Evolutionary conservation across 37 sponge, comb jelly and placozoan genomes (phyloP).

Genomic region (Crambe crambe): DNA sequence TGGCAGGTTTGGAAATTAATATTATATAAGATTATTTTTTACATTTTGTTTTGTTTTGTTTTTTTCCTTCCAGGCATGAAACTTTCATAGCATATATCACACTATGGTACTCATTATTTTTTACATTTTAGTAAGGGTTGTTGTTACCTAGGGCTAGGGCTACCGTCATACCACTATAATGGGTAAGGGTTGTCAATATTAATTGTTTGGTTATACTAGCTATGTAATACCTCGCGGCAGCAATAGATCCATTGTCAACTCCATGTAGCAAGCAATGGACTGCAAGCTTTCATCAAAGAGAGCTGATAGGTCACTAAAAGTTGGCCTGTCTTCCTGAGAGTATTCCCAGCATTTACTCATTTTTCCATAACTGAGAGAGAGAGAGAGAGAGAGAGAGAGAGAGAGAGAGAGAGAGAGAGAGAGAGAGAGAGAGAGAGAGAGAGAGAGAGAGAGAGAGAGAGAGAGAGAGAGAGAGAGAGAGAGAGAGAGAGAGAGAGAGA

Average conservation of each 20-base stretch:
- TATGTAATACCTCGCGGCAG: too few relatives aligned
- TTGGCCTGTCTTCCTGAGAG: background rate
- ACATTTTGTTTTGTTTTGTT: too few relatives aligned
- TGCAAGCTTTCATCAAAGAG: background rate
- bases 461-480: conserved; percentile 42
- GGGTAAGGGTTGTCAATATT: too few relatives aligned
- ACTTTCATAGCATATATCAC: too few relatives aligned
- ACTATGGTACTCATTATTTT: too few relatives aligned
- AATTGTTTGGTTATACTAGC: too few relatives aligned
- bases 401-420: conserved; percentile 5
- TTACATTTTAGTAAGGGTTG: too few relatives aligned
- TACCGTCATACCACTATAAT: too few relatives aligned
- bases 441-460: conserved; percentile 41
- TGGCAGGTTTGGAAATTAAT: too few relatives aligned
- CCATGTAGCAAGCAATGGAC: background rate
- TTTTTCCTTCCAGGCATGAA: too few relatives aligned
- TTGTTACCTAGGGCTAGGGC: too few relatives aligned
- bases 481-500: conserved; percentile 43
- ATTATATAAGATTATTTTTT: too few relatives aligned
- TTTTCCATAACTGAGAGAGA: background rate
- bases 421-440: conserved; percentile 20
- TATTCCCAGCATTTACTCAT: background rate
- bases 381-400: background rate
- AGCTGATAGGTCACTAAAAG: background rate
- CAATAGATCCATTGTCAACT: background rate